These are phyloP conservation scores for Gila robusta DNA, from an alignment of 2,797 vertebrate genomes.

Conservation along the genomic window DNA sequence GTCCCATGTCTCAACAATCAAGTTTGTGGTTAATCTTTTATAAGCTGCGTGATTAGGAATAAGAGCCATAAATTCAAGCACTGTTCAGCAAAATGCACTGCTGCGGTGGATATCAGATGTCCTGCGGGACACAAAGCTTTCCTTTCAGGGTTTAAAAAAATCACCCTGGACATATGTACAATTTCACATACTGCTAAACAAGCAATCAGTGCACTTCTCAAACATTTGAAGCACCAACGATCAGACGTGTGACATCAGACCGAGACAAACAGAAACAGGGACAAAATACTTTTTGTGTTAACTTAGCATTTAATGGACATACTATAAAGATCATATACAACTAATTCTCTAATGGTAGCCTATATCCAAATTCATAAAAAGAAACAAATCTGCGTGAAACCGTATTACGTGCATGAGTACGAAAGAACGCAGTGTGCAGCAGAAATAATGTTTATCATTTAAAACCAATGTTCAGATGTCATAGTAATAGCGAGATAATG, in stretches of 20 bases:
- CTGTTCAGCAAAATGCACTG: conserved; percentile 9
- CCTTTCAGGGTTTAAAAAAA: conserved; percentile 43
- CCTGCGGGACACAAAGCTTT: conserved; percentile 43
- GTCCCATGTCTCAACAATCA: neutral
- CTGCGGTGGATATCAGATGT: conserved; percentile 32
- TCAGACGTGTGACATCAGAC: neutral
- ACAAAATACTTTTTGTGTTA: neutral
- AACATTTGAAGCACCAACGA: neutral
- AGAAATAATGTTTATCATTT: neutral
- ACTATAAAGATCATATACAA: too few species aligned
- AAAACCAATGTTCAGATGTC: neutral
- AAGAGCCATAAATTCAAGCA: conserved; percentile 5
- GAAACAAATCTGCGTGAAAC: neutral
- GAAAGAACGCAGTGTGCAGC: neutral
- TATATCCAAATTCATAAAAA: neutral
- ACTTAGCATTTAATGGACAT: neutral
- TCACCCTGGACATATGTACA: conserved; percentile 24
- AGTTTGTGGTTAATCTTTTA: neutral
- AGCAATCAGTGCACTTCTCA: conserved; percentile 44
- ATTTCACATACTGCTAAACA: conserved; percentile 25
- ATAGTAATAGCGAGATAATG: conserved; percentile 14
- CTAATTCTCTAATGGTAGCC: neutral
- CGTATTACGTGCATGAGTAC: neutral
- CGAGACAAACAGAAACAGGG: neutral
- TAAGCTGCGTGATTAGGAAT: conserved; percentile 3